phyloP scores from a whole-genome alignment of 2,888 invertebrate species.

The Dasysyrphus albostriatus region DNA sequence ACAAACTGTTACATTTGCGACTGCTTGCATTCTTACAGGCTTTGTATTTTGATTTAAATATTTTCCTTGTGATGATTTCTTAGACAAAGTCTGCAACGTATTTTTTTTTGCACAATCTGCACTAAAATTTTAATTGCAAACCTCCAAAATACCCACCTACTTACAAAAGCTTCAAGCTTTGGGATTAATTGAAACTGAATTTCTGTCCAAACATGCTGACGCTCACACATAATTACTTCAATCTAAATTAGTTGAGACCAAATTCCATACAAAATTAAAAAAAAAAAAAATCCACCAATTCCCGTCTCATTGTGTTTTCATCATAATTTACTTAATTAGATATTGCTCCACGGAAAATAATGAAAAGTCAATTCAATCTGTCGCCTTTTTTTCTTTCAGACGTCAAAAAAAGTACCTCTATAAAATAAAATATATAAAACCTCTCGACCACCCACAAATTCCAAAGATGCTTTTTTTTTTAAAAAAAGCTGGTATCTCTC shows the following conservation, averaged over 20 bases:
- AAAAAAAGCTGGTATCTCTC: background rate
- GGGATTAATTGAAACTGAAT: background rate
- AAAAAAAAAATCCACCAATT: background rate
- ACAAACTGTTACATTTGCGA: too few species aligned
- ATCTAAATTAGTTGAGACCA: background rate
- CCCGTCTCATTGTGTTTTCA: slow-evolving; percentile 12
- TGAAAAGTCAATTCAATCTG: slow-evolving; percentile 52
- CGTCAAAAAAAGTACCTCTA: background rate
- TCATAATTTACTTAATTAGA: slow-evolving; percentile 44
- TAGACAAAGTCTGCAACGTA: too few species aligned
- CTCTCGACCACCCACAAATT: slow-evolving; percentile 15
- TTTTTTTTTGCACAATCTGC: too few species aligned
- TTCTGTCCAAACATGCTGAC: background rate
- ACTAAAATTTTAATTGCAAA: background rate
- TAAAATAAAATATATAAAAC: background rate
- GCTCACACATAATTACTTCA: background rate
- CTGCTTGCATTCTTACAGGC: too few species aligned
- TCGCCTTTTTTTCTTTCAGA: background rate
- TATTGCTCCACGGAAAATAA: slow-evolving; percentile 37
- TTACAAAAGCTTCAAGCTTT: background rate
- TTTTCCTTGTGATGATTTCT: too few species aligned
- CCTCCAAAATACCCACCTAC: background rate
- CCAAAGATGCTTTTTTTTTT: background rate
- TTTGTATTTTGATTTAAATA: too few species aligned
- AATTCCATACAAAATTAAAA: background rate